A percentile compares a stretch with the other conserved stretches of the same genome.
phyloP scores from a whole-genome alignment of 2,797 vertebrate genomes.

The Decapterus maruadsi region DNA sequence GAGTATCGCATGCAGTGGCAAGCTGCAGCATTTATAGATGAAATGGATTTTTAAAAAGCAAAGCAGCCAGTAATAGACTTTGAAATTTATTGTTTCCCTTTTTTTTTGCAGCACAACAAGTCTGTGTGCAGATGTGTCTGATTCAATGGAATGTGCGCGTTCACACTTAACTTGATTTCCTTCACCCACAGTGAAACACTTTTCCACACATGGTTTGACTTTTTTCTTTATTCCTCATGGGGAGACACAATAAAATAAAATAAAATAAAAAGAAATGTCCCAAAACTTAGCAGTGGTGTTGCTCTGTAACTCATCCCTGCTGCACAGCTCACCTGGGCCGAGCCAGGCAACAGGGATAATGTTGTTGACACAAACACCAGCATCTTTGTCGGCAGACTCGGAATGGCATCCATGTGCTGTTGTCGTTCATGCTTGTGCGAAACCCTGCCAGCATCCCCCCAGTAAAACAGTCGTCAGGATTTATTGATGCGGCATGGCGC shows the following conservation, averaged over 20 bases:
- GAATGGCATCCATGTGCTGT: neutral
- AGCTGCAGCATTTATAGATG: slow-evolving; percentile 15
- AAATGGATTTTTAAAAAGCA: slow-evolving; percentile 22
- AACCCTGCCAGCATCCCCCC: neutral
- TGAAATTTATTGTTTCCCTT: slow-evolving; percentile 15
- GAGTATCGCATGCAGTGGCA: slow-evolving; percentile 27
- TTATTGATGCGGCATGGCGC: neutral
- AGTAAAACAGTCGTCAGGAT: neutral
- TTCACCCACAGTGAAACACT: neutral
- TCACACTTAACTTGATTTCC: neutral
- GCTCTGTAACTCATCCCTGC: slow-evolving; percentile 3
- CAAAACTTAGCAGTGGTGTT: slow-evolving; percentile 15
- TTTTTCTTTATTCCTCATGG: neutral
- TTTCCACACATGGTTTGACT: neutral
- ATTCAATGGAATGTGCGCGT: neutral
- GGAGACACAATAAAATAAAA: no score
- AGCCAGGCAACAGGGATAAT: neutral
- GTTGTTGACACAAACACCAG: neutral
- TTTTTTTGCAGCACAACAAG: slow-evolving; percentile 1
- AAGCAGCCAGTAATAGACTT: neutral
- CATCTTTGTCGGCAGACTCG: neutral
- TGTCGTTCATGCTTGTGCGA: neutral
- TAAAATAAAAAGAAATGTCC: slow-evolving; percentile 1
- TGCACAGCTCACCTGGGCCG: slow-evolving; percentile 19
- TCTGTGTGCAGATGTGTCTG: neutral